Evolutionary conservation across 1,140 invertebrate genomes (phyloP).

Genomic region (Drosophila kanapiae): DNA sequence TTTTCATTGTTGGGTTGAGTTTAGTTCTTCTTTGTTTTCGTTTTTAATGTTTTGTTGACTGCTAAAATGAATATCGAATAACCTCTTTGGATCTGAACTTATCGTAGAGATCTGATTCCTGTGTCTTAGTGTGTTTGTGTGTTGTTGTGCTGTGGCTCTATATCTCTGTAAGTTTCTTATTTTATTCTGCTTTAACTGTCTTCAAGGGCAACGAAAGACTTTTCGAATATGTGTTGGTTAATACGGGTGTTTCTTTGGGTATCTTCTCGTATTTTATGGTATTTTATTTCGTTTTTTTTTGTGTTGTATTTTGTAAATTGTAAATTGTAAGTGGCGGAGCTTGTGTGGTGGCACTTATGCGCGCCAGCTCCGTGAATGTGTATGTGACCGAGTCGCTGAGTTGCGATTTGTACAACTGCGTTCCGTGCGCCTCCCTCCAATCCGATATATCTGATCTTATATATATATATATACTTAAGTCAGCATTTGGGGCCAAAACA

Average conservation of each 20-base stretch:
- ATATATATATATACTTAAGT: slow-evolving; percentile 21
- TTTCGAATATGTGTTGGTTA: slow-evolving; percentile 58
- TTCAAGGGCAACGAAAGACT: slow-evolving; percentile 25
- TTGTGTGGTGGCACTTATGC: slow-evolving; percentile 44
- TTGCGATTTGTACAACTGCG: slow-evolving; percentile 64
- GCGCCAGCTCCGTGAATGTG: slow-evolving; percentile 44
- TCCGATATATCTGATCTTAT: slow-evolving; percentile 16
- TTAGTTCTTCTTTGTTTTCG: slow-evolving; percentile 7
- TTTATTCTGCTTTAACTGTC: slow-evolving; percentile 6
- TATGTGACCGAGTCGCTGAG: slow-evolving; percentile 71
- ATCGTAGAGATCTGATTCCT: slow-evolving; percentile 5
- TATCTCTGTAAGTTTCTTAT: slow-evolving; percentile 11
- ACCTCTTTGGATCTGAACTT: not conserved
- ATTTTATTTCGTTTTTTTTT: slow-evolving; percentile 18
- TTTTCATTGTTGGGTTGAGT: slow-evolving; percentile 69
- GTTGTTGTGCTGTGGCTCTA: slow-evolving; percentile 13
- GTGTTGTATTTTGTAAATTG: slow-evolving; percentile 55
- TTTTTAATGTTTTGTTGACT: slow-evolving; percentile 10
- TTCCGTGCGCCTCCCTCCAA: slow-evolving; percentile 25
- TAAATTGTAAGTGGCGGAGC: slow-evolving; percentile 54
- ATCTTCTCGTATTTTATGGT: slow-evolving; percentile 1
- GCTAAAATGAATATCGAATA: slow-evolving; percentile 24
- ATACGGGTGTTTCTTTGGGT: slow-evolving; percentile 8
- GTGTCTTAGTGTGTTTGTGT: slow-evolving; percentile 15
- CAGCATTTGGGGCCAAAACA: slow-evolving; percentile 39